Evolutionary conservation across 2,797 vertebrate species (phyloP).

Genomic region (Rhadinocentrus ornatus): DNA sequence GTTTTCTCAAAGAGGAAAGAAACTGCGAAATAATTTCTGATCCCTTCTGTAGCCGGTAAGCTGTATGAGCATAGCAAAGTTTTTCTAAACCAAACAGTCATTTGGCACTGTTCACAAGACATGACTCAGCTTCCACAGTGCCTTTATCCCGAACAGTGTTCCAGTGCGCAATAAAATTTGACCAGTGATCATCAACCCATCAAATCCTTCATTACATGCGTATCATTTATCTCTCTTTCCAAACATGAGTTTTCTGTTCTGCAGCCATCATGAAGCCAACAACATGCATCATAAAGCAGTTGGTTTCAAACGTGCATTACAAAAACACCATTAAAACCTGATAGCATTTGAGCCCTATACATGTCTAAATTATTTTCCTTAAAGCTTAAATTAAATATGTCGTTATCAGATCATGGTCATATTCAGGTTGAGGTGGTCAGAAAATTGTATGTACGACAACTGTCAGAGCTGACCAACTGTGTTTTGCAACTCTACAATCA

Average conservation of each 20-base stretch:
- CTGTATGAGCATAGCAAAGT: neutral
- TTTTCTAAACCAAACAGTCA: neutral
- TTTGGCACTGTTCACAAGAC: neutral
- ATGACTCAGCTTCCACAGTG: neutral
- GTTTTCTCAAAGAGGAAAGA: neutral
- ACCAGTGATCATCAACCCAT: neutral
- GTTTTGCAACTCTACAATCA: no score
- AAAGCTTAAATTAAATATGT: no score
- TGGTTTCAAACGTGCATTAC: neutral
- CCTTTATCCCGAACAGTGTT: neutral
- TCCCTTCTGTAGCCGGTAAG: neutral
- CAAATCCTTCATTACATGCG: no score
- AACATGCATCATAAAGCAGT: neutral
- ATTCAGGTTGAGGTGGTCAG: neutral
- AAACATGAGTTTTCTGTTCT: no score
- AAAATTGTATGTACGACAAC: neutral
- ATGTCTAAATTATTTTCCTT: neutral
- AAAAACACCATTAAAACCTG: neutral
- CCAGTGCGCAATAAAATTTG: neutral
- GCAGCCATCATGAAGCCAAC: no score
- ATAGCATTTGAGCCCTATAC: neutral
- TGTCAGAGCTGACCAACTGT: neutral
- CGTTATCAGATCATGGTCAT: neutral
- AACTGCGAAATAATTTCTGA: neutral
- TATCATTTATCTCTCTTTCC: neutral